phyloP scores from a whole-genome alignment of 2,797 vertebrate species.

The Sarcoramphus papa region DNA sequence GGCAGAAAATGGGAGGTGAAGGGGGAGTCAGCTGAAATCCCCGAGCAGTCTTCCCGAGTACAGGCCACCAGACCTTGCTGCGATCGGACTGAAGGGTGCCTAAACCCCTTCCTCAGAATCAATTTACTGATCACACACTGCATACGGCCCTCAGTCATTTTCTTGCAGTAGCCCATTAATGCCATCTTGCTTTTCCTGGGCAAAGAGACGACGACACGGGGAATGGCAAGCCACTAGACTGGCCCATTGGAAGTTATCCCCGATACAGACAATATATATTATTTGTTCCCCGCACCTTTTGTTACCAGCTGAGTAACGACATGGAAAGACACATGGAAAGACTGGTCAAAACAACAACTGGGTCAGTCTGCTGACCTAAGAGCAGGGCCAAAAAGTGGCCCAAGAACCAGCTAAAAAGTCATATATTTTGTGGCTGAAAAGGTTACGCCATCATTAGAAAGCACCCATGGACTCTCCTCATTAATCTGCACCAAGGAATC shows the following conservation, averaged over 20 bases:
- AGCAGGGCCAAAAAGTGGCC: neutral
- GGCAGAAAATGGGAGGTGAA: neutral
- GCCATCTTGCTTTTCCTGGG: neutral
- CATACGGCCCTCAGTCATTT: fast-evolving
- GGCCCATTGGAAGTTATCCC: fast-evolving
- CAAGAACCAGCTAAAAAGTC: neutral
- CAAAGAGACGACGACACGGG: neutral
- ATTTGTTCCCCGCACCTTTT: neutral
- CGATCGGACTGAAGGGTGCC: fast-evolving
- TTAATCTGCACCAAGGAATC: constrained; percentile 8
- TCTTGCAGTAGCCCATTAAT: neutral
- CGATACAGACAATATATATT: neutral
- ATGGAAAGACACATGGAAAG: neutral
- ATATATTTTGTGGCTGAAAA: neutral
- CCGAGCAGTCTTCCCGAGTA: neutral
- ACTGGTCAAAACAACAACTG: neutral
- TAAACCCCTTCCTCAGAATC: neutral
- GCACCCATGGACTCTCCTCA: neutral
- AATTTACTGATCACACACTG: fast-evolving
- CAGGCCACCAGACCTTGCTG: neutral
- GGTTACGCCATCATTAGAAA: neutral
- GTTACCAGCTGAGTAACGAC: neutral
- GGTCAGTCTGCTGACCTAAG: neutral
- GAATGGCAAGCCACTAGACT: neutral
- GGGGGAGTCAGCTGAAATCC: neutral